Percentiles rank a stretch among this genome's conserved stretches.
Evolutionary conservation across 2,888 invertebrate species (phyloP).

Genomic region (Tetrapedia diversipes): DNA sequence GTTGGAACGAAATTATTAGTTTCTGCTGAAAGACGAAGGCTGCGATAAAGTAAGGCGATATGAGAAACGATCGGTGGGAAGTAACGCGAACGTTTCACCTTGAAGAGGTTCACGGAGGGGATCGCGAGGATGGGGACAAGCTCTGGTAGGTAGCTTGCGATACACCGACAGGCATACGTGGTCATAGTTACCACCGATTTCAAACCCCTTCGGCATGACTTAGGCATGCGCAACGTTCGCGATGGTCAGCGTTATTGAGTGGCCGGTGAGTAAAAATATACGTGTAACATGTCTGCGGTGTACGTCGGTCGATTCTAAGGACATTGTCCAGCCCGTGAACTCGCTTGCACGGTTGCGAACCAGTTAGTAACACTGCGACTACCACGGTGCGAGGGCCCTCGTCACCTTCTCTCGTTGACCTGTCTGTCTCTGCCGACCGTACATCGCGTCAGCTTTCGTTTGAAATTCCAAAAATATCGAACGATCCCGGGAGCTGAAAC

Average conservation of each 20-base stretch:
- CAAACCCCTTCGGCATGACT: slow-evolving; percentile 48
- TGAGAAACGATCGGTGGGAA: slow-evolving; percentile 28
- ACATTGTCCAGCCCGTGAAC: slow-evolving; percentile 77
- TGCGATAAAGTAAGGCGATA: background rate
- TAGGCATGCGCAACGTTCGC: slow-evolving; percentile 78
- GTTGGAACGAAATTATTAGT: slow-evolving; percentile 5
- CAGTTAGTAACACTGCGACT: slow-evolving; percentile 71
- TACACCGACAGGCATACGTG: slow-evolving; percentile 31
- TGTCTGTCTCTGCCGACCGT: too few relatives aligned
- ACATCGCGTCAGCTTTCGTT: too few relatives aligned
- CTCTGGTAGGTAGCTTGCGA: slow-evolving; percentile 16
- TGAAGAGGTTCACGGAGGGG: slow-evolving; percentile 59
- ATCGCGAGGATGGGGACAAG: slow-evolving; percentile 26
- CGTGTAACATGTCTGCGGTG: slow-evolving; percentile 61
- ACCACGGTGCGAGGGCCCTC: slow-evolving; percentile 46
- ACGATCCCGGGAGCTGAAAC: background rate
- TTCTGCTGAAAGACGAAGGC: background rate
- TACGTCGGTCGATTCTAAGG: slow-evolving; percentile 75
- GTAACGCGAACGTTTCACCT: slow-evolving; percentile 65
- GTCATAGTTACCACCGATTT: slow-evolving; percentile 65
- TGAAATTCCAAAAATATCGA: too few relatives aligned
- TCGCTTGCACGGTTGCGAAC: slow-evolving; percentile 48
- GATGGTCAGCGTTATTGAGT: slow-evolving; percentile 81
- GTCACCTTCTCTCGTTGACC: background rate
- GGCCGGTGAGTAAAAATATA: slow-evolving; percentile 75